Evolutionary conservation across 2,797 vertebrate genomes (phyloP), one percentile per base, ranked within the genome.

Genomic region (Gymnothorax javanicus): DNA sequence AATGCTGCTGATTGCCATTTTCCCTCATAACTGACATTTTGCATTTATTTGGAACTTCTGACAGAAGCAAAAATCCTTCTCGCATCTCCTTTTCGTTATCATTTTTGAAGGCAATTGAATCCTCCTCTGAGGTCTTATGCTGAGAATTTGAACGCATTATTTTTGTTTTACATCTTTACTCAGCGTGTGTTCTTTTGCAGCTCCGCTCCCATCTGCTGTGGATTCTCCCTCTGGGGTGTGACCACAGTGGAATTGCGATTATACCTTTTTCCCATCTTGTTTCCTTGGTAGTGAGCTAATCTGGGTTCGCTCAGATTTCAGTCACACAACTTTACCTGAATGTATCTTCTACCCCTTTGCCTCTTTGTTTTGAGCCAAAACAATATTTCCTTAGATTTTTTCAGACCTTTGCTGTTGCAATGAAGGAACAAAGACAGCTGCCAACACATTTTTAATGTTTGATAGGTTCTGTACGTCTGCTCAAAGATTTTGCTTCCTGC

Each of bases 401-500:
- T 54, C 75, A 56, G 9, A 43, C 33, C 33, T 56, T 79, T 54
- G 50, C 50, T 3, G 75, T 23, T 79, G 50, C 54, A 52, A 79
- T 79, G 75, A 54, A n/a, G 52, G 75, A 79, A 56, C 75, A 79
- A 56, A 79, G 52, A 43, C 6, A 27, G 43, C 50, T 7, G 25
- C 75, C 43, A 15, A 13, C 17, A 56, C 50, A 56, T 79, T 54
- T 79, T 79, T 2, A 79, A 79, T 79, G 75, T 79, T 79, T 79
- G 75, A 79, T 79, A 54, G 75, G 75, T 79, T 79, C 75, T 79
- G 75, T 50, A 27, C 75, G 17, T 79, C 75, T n/a, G 75, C 75
- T 79, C 75, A 54, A n/a, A 56, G 75, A 15, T 79, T 77, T 52
- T 23, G 75, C 23, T 79, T 79, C 75, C 6, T 79, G 75, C 23